phyloP scores from a whole-genome alignment of 2,113 vertebrate genomes.

The Felis chaus region DNA sequence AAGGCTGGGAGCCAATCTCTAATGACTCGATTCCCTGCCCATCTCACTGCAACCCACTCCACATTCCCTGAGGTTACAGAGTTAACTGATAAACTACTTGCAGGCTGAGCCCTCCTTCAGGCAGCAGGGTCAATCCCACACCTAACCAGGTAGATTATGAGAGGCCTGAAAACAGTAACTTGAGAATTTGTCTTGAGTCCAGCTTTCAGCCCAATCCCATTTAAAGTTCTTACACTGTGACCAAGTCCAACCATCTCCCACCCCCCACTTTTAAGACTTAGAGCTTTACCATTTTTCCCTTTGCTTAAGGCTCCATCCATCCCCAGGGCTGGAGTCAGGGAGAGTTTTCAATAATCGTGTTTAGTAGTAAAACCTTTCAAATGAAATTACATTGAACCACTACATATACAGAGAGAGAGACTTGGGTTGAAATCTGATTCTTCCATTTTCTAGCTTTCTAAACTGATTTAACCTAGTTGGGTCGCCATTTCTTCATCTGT shows the following conservation, averaged over 20 bases:
- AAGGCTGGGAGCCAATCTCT: not conserved
- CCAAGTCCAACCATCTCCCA: not conserved
- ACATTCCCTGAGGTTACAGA: not conserved
- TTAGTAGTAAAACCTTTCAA: not conserved
- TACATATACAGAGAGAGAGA: not conserved
- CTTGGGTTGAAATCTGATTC: not conserved
- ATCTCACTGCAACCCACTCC: not conserved
- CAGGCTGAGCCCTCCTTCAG: not conserved
- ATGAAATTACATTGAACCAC: not conserved
- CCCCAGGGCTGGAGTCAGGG: not conserved
- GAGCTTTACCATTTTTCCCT: not conserved
- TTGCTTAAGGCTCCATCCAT: not conserved
- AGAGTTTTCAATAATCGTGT: not conserved
- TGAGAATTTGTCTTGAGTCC: not conserved
- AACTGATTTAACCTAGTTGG: not conserved
- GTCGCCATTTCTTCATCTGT: not conserved
- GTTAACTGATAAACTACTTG: not conserved
- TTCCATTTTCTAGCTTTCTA: not conserved
- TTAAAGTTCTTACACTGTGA: not conserved
- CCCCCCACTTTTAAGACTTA: not conserved
- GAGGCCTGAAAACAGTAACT: not conserved
- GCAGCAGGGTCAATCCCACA: not conserved
- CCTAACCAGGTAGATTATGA: not conserved
- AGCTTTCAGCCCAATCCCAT: not conserved
- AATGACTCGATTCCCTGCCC: not conserved